These are phyloP conservation scores for Galleria mellonella DNA, from an alignment of 1,140 invertebrate species.

Conservation along the genomic window DNA sequence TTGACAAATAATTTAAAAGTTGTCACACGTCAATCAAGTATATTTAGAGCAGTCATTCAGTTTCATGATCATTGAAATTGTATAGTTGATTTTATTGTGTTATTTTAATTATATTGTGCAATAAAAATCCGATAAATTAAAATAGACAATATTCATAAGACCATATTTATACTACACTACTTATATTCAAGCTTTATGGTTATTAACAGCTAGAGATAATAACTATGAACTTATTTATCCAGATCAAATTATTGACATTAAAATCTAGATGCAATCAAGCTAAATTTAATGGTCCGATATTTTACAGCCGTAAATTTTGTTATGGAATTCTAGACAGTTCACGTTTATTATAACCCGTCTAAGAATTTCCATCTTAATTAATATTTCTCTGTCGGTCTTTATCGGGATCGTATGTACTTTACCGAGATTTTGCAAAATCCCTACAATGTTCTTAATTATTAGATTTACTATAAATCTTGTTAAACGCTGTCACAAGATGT, in stretches of 20 bases:
- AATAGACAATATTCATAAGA: too few relatives aligned
- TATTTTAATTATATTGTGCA: too few relatives aligned
- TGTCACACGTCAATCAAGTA: too few relatives aligned
- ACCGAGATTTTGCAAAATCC: conserved; percentile 12
- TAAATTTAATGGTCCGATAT: conserved; percentile 49
- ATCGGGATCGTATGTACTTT: conserved; percentile 21
- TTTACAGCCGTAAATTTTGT: conserved; percentile 55
- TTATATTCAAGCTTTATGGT: too few relatives aligned
- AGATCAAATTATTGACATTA: conserved; percentile 34
- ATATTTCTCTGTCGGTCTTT: conserved; percentile 22
- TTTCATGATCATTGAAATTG: too few relatives aligned
- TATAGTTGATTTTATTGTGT: too few relatives aligned
- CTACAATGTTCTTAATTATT: conserved; percentile 6
- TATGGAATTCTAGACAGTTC: conserved; percentile 46
- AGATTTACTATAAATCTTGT: conserved; percentile 20
- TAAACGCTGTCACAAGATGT: conserved; percentile 11
- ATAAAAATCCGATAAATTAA: too few relatives aligned
- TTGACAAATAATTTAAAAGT: too few relatives aligned
- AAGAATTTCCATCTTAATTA: conserved; percentile 30
- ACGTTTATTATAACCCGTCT: conserved; percentile 40
- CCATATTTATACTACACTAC: too few relatives aligned
- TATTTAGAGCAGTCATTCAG: too few relatives aligned
- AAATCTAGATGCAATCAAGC: conserved; percentile 36
- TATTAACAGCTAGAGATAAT: too few relatives aligned
- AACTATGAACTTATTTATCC: conserved; percentile 7